phyloP scores from a whole-genome alignment of 2,797 vertebrate species.

The Pristis pectinata region DNA sequence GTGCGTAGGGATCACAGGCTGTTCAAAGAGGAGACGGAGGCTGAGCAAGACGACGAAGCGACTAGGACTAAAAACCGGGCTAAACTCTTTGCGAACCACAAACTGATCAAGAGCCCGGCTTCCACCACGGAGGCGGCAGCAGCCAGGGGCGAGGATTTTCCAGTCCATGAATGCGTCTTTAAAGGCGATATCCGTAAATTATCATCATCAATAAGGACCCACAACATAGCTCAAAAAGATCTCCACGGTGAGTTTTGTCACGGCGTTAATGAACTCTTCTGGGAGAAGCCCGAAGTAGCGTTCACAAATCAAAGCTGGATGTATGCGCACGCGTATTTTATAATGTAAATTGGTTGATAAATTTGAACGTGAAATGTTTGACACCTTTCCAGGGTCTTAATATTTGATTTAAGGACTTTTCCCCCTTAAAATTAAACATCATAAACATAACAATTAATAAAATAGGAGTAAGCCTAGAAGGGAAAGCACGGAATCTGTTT shows the following conservation, averaged over 20 bases:
- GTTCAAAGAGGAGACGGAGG: conserved; percentile 79
- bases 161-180: conserved; percentile 91
- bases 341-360: not conserved
- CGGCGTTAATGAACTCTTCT: not conserved
- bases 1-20: conserved; percentile 84
- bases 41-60: conserved; percentile 80
- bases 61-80: conserved; percentile 61
- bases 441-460: not conserved
- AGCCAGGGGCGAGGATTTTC: conserved; percentile 62
- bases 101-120: conserved; percentile 60
- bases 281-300: not conserved
- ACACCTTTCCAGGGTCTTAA: not conserved
- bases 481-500: not conserved
- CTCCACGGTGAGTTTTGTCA: conserved; percentile 73
- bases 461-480: too few species aligned
- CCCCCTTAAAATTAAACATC: not conserved
- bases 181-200: conserved; percentile 85
- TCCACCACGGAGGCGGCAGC: conserved; percentile 45
- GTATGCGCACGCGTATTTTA: not conserved
- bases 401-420: not conserved
- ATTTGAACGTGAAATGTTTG: not conserved
- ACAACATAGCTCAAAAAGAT: conserved; percentile 93
- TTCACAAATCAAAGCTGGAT: not conserved
- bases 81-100: conserved; percentile 74
- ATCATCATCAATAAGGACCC: conserved; percentile 89